A percentile compares a stretch with the other conserved stretches of the same genome.
These are phyloP conservation scores for Loxodonta africana DNA, from an alignment of 2,113 vertebrate species.

Conservation along the genomic window DNA sequence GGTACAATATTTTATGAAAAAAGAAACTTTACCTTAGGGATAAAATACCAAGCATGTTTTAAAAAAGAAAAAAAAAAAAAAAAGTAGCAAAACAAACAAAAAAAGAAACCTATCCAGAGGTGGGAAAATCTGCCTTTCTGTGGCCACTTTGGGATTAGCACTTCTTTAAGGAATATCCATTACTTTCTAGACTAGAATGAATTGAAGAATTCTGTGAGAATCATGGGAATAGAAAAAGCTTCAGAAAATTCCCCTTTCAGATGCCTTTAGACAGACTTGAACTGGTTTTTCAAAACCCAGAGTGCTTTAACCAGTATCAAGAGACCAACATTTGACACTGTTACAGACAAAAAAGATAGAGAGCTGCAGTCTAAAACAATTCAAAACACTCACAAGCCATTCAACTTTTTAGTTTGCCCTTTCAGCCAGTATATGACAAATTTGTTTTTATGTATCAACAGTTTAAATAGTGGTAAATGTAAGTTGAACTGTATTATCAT, in stretches of 20 bases:
- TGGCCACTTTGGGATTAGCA: constrained; percentile 45
- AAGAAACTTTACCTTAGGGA: constrained; percentile 58
- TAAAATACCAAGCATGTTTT: constrained; percentile 56
- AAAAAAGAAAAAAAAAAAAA: constrained; percentile 41
- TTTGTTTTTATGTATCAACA: neutral
- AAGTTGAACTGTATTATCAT: constrained; percentile 4
- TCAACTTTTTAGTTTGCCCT: constrained; percentile 48
- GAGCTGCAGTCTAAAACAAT: neutral
- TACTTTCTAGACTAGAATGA: constrained; percentile 72
- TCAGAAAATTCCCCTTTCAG: constrained; percentile 49
- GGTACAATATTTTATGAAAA: constrained; percentile 31
- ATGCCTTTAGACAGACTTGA: constrained; percentile 26
- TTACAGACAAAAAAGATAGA: constrained; percentile 36
- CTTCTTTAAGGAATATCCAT: constrained; percentile 65
- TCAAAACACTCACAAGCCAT: constrained; percentile 60
- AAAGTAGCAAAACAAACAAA: constrained; percentile 41
- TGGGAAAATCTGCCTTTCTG: constrained; percentile 15
- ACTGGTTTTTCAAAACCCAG: constrained; percentile 69
- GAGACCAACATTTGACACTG: constrained; percentile 57
- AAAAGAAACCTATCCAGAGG: constrained; percentile 24
- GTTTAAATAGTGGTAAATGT: constrained; percentile 26
- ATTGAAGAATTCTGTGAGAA: constrained; percentile 63
- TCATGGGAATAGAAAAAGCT: constrained; percentile 69
- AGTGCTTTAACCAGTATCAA: constrained; percentile 60
- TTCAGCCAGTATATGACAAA: neutral